A percentile compares a stretch with the other conserved stretches of the same genome.
These are phyloP conservation scores for Scortum barcoo DNA, from an alignment of 2,113 vertebrate genomes.

Conservation along the genomic window DNA sequence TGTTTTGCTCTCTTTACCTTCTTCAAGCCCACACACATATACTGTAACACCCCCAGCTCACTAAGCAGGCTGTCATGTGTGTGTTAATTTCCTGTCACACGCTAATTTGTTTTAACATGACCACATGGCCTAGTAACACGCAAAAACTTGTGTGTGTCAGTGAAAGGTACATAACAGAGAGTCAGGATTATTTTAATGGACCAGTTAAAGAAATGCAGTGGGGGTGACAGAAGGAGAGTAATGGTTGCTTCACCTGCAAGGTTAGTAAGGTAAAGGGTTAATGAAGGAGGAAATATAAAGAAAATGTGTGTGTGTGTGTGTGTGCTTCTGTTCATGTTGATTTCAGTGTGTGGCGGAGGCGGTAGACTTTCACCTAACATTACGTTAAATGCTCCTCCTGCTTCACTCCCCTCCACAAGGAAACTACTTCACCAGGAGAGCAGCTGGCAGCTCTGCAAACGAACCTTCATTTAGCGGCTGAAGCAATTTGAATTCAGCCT, in stretches of 20 bases:
- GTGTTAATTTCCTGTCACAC: constrained; percentile 18
- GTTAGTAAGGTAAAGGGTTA: background rate
- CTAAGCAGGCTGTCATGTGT: constrained; percentile 17
- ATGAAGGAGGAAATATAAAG: background rate
- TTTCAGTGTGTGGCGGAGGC: no score
- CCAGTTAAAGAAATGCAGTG: background rate
- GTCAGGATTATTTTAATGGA: background rate
- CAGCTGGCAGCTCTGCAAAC: no score
- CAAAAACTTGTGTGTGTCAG: background rate
- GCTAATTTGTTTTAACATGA: constrained; percentile 11
- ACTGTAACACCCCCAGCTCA: background rate
- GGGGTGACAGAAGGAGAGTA: background rate
- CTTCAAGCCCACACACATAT: background rate
- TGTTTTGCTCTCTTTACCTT: background rate
- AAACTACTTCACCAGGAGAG: no score
- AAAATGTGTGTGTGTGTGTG: no score
- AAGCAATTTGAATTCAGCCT: no score
- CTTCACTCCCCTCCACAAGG: no score
- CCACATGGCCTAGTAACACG: background rate
- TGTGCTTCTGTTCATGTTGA: no score
- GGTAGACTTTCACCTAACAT: no score
- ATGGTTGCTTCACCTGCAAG: background rate
- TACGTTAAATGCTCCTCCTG: no score
- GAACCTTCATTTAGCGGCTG: no score
- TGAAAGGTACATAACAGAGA: background rate